Evolutionary conservation across 2,888 invertebrate species (phyloP), one percentile per base, ranked within the genome.

Genomic region (Erpobdella octoculata): DNA sequence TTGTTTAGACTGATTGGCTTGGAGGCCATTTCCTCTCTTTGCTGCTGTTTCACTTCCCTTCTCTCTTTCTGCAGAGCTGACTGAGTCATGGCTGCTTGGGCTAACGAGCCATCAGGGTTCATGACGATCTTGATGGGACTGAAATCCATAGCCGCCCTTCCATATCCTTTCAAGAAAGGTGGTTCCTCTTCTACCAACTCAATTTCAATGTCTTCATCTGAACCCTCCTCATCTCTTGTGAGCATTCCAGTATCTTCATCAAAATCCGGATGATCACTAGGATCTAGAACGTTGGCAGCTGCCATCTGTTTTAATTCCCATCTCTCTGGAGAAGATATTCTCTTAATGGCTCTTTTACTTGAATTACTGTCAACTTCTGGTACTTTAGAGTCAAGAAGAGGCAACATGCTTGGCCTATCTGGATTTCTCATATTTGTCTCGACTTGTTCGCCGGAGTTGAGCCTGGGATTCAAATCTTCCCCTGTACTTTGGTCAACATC

Each of bases 81-180:
- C 83, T 98, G 98, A 93, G 98, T 99, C 93, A 99, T 95, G 0
- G 98, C 98, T 0, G 98, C 95, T 79, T 98, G 98, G 0, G 97
- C 97, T 31, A 99, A 84, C 0, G 96, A 96, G 0, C 98, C 98
- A 83, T 99, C 98, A 0, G 98, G 98, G 86, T 99, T 99, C 85
- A 86, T 96, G 0, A 97, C 93, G 76, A 97, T 96, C 76, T 87
- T 84, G 2, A 95, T 94, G 0, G 96, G 96, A 72, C 93, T 93
- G 2, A 96, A 86, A 81, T 96, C 95, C 76, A 93, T 91, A 0
- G 92, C 74, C 38, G 80, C 83, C 0, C 92, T 91, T 75, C 95
- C 86, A 81, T 94, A 82, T 37, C 85, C 86, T 69, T 81, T 77
- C 0, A 99, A 86, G 84, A 99, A 99, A 0, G 97, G 93, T 0